Base-by-base conservation (phyloP, 35 echinoderm and acorn worm species). In the Hemicentrotus pulcherrimus region DNA sequence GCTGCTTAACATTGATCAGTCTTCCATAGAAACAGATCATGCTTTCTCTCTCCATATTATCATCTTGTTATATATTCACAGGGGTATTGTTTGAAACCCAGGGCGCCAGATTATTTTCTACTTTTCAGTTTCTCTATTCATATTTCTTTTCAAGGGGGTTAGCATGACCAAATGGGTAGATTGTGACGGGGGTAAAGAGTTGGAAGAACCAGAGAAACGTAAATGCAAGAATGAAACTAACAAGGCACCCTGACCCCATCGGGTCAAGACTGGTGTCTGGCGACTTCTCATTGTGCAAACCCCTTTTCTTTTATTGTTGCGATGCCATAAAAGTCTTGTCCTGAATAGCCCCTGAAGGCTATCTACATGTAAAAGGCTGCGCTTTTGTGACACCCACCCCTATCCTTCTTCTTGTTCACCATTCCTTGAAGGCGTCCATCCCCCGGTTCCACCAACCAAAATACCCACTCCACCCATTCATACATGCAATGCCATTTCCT, bases 401-500 rank as follows among this genome's bases (percentile, higher is more conserved):
- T 47, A 61, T 94, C 92, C 60, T 94, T 94, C 58, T 96, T 50
- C 50, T 61, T 96, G 94, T 87, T 96, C 94, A 96, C 31, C 85
- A 94, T 65, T 96, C 96, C 96, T 96, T 96, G 61, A 96, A 96
- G 96, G 94, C 60, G 94, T 55, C 94, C 94, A 91, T 47, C 96
- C 89, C 91, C 91, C n/a, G 7, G 16, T 11, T 47, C 19, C 91
- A 47, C 46, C 48, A 31, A 35, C 35, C 35, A 91, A 91, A 91
- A 91, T 91, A 91, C 90, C 90, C 24, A 31, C 90, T 11, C 46
- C 7, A 35, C 48, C 91, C 91, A 55, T 48, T 33, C 45, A 22
- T 6, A 47, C 91, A 50, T 6, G 47, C 91, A 93, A 93, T 93
- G 47, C 88, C 46, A 47, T 47, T 35, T 31, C 91, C 48, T 22